These are phyloP conservation scores for Sorex fumeus DNA, from an alignment of 2,113 vertebrate species.

Conservation along the genomic window DNA sequence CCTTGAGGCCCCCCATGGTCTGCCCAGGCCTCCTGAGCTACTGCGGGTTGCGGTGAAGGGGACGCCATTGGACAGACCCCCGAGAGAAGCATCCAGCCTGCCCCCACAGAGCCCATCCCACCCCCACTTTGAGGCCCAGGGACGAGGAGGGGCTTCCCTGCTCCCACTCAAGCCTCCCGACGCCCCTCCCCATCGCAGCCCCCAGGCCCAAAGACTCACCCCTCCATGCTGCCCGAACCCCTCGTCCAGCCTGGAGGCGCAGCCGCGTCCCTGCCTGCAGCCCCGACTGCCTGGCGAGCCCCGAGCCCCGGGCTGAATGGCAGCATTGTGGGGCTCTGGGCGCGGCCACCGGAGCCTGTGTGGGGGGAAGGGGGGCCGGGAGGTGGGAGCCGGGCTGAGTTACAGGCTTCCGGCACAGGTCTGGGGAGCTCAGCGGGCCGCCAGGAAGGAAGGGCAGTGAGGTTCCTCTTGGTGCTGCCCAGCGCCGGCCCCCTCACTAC, in stretches of 20 bases:
- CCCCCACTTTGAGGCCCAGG: neutral
- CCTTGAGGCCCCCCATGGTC: no score
- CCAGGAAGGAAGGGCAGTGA: no score
- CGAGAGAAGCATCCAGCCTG: neutral
- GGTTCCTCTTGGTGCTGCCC: no score
- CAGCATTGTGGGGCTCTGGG: no score
- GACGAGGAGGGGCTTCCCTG: neutral
- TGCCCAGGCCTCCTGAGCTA: no score
- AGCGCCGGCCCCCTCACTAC: no score
- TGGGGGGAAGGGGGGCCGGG: neutral
- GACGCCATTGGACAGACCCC: neutral
- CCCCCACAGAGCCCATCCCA: neutral
- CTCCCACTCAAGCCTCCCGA: neutral
- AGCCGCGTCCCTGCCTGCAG: no score
- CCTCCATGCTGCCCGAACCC: constrained; percentile 20
- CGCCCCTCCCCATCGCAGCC: neutral
- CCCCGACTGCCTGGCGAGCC: no score
- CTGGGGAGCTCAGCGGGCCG: no score
- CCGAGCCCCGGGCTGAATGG: no score
- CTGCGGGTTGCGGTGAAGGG: no score
- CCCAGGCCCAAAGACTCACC: constrained; percentile 63
- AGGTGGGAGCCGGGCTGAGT: neutral
- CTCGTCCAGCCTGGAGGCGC: neutral
- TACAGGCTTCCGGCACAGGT: neutral
- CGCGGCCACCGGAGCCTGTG: no score